These are phyloP conservation scores for Dermolepida albohirtum DNA, from an alignment of 2,888 invertebrate species.

Conservation along the genomic window DNA sequence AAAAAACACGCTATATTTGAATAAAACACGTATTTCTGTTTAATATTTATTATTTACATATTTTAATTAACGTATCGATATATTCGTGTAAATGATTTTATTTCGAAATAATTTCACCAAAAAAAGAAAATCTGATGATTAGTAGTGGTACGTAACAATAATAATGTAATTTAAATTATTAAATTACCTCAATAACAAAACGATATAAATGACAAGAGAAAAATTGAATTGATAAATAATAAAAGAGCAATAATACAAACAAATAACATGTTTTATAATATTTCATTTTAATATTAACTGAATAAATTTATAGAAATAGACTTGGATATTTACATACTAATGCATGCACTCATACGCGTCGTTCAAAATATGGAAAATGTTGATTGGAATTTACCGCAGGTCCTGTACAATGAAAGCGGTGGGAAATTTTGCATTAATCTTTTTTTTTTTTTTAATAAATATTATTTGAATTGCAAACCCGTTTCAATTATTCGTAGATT, in stretches of 20 bases:
- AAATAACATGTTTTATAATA: constrained; percentile 8
- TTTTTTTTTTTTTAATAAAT: neutral
- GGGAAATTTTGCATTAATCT: neutral
- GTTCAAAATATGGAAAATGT: neutral
- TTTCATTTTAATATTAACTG: constrained; percentile 3
- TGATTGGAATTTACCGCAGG: neutral
- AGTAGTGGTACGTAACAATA: too few relatives aligned
- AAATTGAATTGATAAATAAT: constrained; percentile 2
- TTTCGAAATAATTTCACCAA: too few relatives aligned
- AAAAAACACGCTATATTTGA: too few relatives aligned
- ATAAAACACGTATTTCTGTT: too few relatives aligned
- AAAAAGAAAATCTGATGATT: too few relatives aligned
- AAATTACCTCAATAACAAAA: neutral
- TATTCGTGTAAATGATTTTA: too few relatives aligned
- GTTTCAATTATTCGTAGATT: neutral
- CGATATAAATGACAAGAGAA: neutral
- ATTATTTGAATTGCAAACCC: neutral
- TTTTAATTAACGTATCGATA: too few relatives aligned
- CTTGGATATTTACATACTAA: neutral
- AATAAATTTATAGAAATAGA: constrained; percentile 5
- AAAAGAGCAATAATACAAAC: constrained; percentile 7
- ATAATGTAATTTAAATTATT: constrained; percentile 7
- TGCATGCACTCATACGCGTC: neutral
- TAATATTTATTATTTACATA: too few relatives aligned
- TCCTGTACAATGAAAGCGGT: too few relatives aligned